These are phyloP conservation scores for Hydrozoanthus gracilis DNA, from an alignment of 92 coral and sea anemone genomes.

Conservation along the genomic window DNA sequence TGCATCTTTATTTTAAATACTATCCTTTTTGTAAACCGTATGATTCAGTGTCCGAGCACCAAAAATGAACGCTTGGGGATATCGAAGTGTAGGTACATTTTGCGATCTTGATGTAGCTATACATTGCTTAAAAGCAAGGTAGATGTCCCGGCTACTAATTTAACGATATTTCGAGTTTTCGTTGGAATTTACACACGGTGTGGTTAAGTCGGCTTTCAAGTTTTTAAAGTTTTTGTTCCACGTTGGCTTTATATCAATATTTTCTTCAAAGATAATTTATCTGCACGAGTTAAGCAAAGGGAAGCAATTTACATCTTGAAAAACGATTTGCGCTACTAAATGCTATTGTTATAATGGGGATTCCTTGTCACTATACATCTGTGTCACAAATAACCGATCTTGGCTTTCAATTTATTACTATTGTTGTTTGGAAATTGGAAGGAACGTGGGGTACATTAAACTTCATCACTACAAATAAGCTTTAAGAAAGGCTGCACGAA, in stretches of 20 bases:
- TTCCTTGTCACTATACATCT: slow-evolving; percentile 15
- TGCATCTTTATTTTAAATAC: neutral
- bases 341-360: neutral
- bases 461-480: neutral
- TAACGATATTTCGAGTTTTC: neutral
- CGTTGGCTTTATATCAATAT: slow-evolving; percentile 18
- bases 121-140: neutral
- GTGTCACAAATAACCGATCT: neutral
- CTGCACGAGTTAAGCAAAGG: slow-evolving; percentile 12
- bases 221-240: neutral
- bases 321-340: neutral
- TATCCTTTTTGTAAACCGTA: neutral
- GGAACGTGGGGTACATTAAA: neutral
- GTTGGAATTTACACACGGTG: slow-evolving; percentile 20
- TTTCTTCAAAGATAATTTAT: slow-evolving; percentile 17
- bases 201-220: slow-evolving; percentile 6
- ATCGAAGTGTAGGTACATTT: slow-evolving; percentile 32
- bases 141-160: neutral
- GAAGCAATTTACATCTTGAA: neutral
- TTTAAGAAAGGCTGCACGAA: neutral
- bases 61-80: slow-evolving; percentile 32
- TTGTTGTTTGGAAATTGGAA: neutral
- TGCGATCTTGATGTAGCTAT: neutral
- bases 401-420: neutral
- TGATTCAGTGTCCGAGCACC: neutral